Evolutionary conservation across 2,797 vertebrate species (phyloP), one percentile per base, ranked within the genome.

Genomic region (Macroramphosus scolopax): DNA sequence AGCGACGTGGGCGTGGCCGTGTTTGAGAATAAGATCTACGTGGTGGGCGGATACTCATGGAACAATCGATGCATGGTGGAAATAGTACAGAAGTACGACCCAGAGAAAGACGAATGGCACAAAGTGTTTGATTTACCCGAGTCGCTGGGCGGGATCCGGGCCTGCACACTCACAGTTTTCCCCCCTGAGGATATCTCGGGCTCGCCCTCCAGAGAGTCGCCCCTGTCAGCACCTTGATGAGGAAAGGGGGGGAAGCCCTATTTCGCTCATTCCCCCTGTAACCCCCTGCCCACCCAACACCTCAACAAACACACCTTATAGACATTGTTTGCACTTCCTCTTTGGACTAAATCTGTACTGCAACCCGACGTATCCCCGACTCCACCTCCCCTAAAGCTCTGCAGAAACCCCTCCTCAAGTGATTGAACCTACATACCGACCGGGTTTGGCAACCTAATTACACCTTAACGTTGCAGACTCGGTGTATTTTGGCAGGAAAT

Each of bases 41-140:
- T 98, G 75, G 96, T 98, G 71, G 96, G 96, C 45, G 96, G 96
- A 31, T 98, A 98, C 87, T 98, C 96, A 0, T 98, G 96, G 96
- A 98, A 98, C 92, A 98, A 98, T 87, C 94, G 96, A 24, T 98
- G 96, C 76, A 98, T 98, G 96, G 96, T 98, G 74, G 96, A 98
- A 89, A 98, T 98, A 66, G 96, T 98, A 63, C 96, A 98, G 87
- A 96, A 96, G 75, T 98, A 98, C 6, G 96, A 98, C 76, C 96
- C 96, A 0, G 96, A 98, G 66, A 95, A 94, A 78, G 95, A 98
- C 73, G 95, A 98, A 80, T 98, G 96, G 96, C 94, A 97, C 87
- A 98, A 97, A 86, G 96, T 98, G 10, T 98, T 98, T 76, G 96
- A 98, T 87, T 91, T 98, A 45, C 96, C 96, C 0, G 96, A 98